A percentile compares a stretch with the other conserved stretches of the same genome.
phyloP scores from a whole-genome alignment of 2,888 invertebrate genomes.

The Heteromurus nitidus region DNA sequence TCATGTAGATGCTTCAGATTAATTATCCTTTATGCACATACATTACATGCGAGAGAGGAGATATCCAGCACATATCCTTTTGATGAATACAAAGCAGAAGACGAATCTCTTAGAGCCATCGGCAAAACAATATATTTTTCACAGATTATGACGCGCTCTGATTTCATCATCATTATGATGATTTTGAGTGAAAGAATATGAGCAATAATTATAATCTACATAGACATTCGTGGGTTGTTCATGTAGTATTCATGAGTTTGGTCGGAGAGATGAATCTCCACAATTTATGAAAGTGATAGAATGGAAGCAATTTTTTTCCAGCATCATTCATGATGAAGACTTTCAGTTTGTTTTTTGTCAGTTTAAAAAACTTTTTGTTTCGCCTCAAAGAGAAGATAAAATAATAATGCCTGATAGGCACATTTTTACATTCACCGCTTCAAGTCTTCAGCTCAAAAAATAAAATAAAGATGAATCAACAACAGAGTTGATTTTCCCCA shows the following conservation, averaged over 20 bases:
- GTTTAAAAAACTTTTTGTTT: too few relatives aligned
- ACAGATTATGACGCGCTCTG: constrained; percentile 7
- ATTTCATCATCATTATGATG: constrained; percentile 43
- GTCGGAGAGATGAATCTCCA: too few relatives aligned
- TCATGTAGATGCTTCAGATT: constrained; percentile 22
- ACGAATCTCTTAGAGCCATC: constrained; percentile 13
- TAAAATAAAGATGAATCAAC: too few relatives aligned
- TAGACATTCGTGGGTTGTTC: neutral
- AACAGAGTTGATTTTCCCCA: too few relatives aligned
- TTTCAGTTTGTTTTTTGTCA: constrained; percentile 25
- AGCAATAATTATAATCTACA: constrained; percentile 36
- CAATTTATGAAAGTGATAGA: constrained; percentile 41
- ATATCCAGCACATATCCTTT: too few relatives aligned
- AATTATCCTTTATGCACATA: constrained; percentile 30
- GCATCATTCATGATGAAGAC: constrained; percentile 9
- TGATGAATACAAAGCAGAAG: too few relatives aligned
- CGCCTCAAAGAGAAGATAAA: too few relatives aligned
- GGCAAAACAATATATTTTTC: neutral
- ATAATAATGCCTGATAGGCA: too few relatives aligned
- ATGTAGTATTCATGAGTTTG: too few relatives aligned
- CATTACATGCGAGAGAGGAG: neutral
- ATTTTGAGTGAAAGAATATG: constrained; percentile 27
- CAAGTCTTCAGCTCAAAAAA: too few relatives aligned
- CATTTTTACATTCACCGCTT: too few relatives aligned
- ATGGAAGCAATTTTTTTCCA: constrained; percentile 25